These are phyloP conservation scores for Nannospalax galili DNA, from an alignment of 2,113 vertebrate species.

Conservation along the genomic window DNA sequence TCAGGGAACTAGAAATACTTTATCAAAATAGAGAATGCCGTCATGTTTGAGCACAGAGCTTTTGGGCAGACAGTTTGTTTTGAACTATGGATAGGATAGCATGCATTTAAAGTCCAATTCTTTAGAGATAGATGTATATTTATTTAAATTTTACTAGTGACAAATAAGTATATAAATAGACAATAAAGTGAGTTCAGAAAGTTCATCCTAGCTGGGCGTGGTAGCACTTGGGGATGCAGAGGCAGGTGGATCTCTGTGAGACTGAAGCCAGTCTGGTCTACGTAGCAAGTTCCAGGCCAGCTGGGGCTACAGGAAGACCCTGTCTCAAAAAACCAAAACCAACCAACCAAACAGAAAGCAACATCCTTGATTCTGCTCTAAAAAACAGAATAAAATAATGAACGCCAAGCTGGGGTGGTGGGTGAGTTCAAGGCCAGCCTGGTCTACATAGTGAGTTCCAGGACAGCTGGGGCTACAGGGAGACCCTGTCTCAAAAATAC, in stretches of 20 bases:
- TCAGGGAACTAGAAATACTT: constrained; percentile 47
- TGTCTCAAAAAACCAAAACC: too few species aligned
- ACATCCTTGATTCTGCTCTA: not conserved
- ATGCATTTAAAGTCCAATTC: not conserved
- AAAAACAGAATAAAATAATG: not conserved
- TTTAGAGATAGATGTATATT: not conserved
- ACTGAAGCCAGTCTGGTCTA: too few species aligned
- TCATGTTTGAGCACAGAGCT: not conserved
- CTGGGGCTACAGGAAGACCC: too few species aligned
- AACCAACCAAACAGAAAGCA: too few species aligned
- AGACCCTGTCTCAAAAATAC: too few species aligned
- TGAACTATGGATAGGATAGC: constrained; percentile 33
- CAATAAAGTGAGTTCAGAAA: not conserved
- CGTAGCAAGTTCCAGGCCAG: too few species aligned
- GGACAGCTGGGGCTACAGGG: too few species aligned
- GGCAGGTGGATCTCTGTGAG: too few species aligned
- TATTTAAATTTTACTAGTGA: constrained; percentile 26
- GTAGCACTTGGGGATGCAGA: too few species aligned
- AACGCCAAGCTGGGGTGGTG: too few species aligned
- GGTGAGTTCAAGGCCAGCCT: too few species aligned
- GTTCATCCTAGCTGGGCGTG: not conserved
- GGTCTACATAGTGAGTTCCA: too few species aligned
- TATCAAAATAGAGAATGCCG: constrained; percentile 14
- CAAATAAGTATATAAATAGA: constrained; percentile 6
- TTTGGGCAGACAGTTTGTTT: constrained; percentile 28